Evolutionary conservation across 2,113 vertebrate species (phyloP).

Genomic region (Ctenomys sociabilis): DNA sequence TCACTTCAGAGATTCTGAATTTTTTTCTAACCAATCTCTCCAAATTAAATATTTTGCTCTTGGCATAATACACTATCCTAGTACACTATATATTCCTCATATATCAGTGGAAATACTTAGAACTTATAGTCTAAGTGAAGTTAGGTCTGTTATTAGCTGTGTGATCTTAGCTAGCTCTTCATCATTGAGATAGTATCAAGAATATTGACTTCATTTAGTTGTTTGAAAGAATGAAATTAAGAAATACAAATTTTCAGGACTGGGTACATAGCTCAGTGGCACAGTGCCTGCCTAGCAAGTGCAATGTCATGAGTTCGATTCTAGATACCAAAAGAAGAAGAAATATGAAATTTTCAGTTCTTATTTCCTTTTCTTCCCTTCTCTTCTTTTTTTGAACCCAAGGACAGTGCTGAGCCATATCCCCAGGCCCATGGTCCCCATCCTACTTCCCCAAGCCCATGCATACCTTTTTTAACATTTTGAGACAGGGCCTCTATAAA

Average conservation of each 20-base stretch:
- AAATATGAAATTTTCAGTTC: background rate
- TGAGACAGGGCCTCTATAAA: background rate
- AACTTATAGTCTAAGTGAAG: background rate
- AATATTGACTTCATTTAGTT: background rate
- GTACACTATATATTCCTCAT: background rate
- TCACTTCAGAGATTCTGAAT: background rate
- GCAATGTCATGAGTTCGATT: no score
- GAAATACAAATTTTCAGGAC: background rate
- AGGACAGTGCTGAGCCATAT: background rate
- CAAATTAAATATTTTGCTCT: conserved; percentile 20
- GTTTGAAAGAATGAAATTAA: background rate
- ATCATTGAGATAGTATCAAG: background rate
- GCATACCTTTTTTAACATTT: background rate
- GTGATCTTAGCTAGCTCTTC: background rate
- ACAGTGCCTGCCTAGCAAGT: no score
- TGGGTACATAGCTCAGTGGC: no score
- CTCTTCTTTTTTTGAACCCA: background rate
- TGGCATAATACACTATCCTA: background rate
- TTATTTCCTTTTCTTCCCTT: background rate
- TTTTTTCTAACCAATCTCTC: background rate
- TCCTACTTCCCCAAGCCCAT: background rate
- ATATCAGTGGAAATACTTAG: background rate
- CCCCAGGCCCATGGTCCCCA: background rate
- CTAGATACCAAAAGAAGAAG: no score
- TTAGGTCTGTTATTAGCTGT: background rate